Evolutionary conservation across 2,888 invertebrate species (phyloP).

Genomic region (Campopleginae sp.): DNA sequence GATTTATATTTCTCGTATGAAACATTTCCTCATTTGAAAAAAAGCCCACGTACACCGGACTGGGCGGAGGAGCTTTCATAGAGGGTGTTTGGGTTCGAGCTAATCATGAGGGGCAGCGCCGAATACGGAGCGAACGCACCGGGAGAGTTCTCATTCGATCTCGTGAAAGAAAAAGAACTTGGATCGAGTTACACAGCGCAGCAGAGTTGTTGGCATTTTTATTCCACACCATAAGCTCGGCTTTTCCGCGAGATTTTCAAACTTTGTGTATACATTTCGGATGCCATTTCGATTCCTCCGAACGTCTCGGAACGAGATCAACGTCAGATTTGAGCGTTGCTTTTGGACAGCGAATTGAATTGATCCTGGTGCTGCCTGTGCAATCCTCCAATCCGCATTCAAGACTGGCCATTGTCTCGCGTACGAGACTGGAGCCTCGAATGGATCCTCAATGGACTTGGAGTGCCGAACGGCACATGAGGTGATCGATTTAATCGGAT

Average conservation of each 20-base stretch:
- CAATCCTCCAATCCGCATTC: not conserved
- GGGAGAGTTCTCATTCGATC: not conserved
- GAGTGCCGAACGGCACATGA: slow-evolving; percentile 39
- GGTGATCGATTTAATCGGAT: slow-evolving; percentile 65
- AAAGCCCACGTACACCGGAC: not conserved
- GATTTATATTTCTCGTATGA: slow-evolving; percentile 22
- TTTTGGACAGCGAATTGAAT: not conserved
- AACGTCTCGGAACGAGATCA: not conserved
- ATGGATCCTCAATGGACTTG: slow-evolving; percentile 22
- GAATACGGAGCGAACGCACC: not conserved
- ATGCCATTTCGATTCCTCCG: not conserved
- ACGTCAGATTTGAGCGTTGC: not conserved
- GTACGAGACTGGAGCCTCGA: not conserved
- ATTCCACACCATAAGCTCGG: not conserved
- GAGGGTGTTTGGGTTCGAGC: not conserved
- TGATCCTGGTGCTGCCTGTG: not conserved
- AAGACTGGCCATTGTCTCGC: slow-evolving; percentile 7
- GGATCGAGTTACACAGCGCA: not conserved
- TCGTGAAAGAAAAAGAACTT: not conserved
- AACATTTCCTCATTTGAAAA: slow-evolving; percentile 46
- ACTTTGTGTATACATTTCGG: not conserved
- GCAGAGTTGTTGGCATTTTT: not conserved
- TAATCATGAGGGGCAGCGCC: not conserved
- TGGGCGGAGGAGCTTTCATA: not conserved
- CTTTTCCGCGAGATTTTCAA: not conserved